Evolutionary conservation across 1,140 invertebrate species (phyloP), one percentile per base, ranked within the genome.

Genomic region (Drosophila asahinai): DNA sequence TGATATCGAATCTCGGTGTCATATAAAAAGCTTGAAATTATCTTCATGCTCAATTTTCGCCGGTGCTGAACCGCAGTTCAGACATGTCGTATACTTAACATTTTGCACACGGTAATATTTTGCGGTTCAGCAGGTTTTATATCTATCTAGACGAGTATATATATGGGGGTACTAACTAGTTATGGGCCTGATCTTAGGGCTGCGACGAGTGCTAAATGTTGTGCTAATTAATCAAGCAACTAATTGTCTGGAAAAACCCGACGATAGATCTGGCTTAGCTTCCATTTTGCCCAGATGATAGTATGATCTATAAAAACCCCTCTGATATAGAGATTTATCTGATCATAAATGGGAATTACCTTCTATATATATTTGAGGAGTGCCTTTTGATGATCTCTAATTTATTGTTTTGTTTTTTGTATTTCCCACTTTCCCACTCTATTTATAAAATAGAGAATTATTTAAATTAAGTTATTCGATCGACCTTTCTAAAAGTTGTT

Each of bases 241-340:
- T 84, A 87, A 90, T 84, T 87, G 81, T 22, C 22, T 81, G 78
- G 75, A 90, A 87, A 87, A 66, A 63, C 83, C 84, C 38, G 65
- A 64, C 83, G 60, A 78, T 61, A 76, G 36, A 51, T 19, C 43
- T 27, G 61, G 55, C 61, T 67, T 58, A 74, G 66, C 30, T 77
- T 67, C 43, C 3, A 51, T 57, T 62, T 70, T 77, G 33, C 65
- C 55, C 25, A 22, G 55, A 70, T 45, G 17, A 52, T 42, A 33
- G 3, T 42, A 42, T 72, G 66, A 73, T 72, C 52, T 51, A 73
- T 22, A 45, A 61, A 73, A 60, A 22, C 38, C 27, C 12, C 43
- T 42, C 38, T 42, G 36, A 52, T 61, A 27, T 17, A 38, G 7
- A 25, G 5, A 51, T 25, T 38, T 43, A 71, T 71, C 30, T 38